Base-by-base conservation (phyloP, 92 coral and sea anemone species). In the Montipora capitata region DNA sequence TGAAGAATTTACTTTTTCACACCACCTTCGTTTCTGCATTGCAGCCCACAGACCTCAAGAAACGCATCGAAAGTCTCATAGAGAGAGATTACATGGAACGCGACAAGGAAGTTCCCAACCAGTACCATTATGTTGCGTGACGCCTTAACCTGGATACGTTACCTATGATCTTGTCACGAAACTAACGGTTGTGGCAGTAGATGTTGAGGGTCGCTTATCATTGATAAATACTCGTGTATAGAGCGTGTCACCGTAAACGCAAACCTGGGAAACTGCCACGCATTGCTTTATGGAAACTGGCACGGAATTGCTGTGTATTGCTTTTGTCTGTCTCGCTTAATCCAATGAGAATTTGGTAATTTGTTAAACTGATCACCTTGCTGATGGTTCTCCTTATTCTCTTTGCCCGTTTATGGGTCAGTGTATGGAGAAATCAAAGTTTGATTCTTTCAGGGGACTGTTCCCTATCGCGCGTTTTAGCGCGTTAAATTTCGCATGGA, bases 71-170 rank as follows among this genome's bases (percentile, higher is more conserved):
- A 92, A 97, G 99, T 66, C 91, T 97, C 56, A 97, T 97, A 35
- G 99, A 95, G 70, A 94, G 99, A 62, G 99, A 97, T 89, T 97
- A 97, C 91, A 94, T 97, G 98, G 99, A 97, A 79, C 90, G 99
- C 38, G 99, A 97, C 92, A 97, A 96, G 76, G 99, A 97, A 77
- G 88, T 89, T 44, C 94, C 98, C 17, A 97, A 97, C 87, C 99
- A 97, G 92, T 97, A 97, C 80, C 98, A 95, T 76, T 97, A 97
- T 76, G 97, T 97, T 14, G 99, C 99, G 79, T 97, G 90, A 92
- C 83, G 75, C 75, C 56, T 20, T 70, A 39, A 35, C 42, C 58
- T 10, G 66, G 48, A 18, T 51, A 54, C 73, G 61, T 64, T 12
- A 63, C 73, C 35, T 27, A 27, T 27, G 35, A 27, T 27, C 35